Base-by-base conservation (phyloP, 2,888 invertebrate genomes). In the Scaptomyza polygonia region DNA sequence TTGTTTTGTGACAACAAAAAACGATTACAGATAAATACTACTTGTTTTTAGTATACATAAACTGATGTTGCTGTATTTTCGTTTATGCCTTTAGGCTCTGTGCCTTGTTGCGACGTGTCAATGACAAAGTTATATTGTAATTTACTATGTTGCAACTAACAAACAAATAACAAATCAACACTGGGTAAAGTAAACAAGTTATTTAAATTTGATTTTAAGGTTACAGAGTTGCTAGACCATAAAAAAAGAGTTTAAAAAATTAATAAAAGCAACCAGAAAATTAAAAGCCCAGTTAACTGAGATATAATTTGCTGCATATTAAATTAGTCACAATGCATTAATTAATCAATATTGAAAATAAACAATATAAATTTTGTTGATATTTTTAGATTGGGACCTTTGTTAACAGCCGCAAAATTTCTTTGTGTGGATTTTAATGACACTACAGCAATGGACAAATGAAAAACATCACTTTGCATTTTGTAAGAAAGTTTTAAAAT, bases 141-240 rank as follows among this genome's bases (percentile, higher is more conserved):
- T 71, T 58, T 67, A 74, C 75, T 71, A 67, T 75, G 76, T 64
- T n/a, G n/a, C n/a, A n/a, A n/a, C n/a, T n/a, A n/a, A n/a, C n/a
- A n/a, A n/a, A n/a, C n/a, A n/a, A n/a, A 76, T 72, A 75, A 40
- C 39, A 2, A 47, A 32, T 25, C 40, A 34, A 27, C 18, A n/a
- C 40, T 21, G 21, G 21, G 9, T 16, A 32, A 43, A 27, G 32
- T 1, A 48, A 67, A 74, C 75, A n/a, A 40, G 75, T 74, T 66
- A 40, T 59, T 71, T 51, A 49, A 71, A 70, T 69, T 51, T 58
- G 62, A 30, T 55, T 53, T 40, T 29, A 36, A 45, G 44, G 43
- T n/a, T 8, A 6, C 34, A 65, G 18, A 8, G 56, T 42, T 49
- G 36, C 42, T 39, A 18, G 57, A 43, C 47, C 42, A 47, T 21